Conservation (phyloP, 2,113 vertebrate genomes). For the Accipiter virgatus region DNA sequence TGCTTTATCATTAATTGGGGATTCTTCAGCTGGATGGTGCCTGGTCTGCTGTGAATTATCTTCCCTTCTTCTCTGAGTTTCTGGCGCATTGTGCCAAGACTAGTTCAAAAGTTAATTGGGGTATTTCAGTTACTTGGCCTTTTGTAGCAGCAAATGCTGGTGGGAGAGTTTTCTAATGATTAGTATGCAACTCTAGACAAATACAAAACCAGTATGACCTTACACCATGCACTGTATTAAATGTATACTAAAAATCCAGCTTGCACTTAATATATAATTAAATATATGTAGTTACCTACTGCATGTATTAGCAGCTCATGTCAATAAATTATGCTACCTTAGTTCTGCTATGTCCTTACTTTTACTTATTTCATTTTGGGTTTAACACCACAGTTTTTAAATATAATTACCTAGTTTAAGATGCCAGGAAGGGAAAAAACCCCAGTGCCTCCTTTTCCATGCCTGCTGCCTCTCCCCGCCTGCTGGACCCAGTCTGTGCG, state of each 20-base stretch:
- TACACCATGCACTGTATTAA: background rate
- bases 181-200: background rate
- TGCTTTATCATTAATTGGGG: background rate
- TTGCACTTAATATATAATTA: background rate
- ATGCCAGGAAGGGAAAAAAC: background rate
- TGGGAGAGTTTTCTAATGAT: background rate
- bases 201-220: background rate
- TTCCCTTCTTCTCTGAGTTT: background rate
- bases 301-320: background rate
- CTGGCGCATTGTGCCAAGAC: background rate
- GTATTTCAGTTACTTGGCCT: background rate
- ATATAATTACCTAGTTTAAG: background rate
- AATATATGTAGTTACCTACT: background rate
- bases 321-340: slow-evolving; percentile 44
- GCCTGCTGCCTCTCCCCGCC: background rate
- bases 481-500: fast-evolving
- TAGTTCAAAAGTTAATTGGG: background rate
- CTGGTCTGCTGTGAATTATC: background rate
- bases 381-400: background rate
- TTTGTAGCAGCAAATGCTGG: background rate
- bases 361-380: background rate
- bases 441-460: background rate
- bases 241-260: background rate
- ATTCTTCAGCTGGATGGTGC: background rate
- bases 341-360: background rate